Conservation (phyloP, 2,797 vertebrate species). For the Echiichthys vipera region DNA sequence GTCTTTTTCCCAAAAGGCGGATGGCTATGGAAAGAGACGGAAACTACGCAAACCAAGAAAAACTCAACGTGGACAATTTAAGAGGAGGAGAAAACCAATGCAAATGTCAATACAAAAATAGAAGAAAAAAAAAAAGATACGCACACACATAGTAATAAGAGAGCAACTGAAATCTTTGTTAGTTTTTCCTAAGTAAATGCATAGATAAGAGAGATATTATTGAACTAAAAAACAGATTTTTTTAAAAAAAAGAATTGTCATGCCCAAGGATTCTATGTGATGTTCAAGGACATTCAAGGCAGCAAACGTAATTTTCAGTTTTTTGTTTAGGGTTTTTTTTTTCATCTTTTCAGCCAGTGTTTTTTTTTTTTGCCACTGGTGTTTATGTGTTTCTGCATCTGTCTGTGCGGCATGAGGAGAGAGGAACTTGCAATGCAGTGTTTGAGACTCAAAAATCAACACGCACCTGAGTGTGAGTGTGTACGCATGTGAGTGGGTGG, state of each 20-base stretch:
- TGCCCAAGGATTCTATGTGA: slow-evolving; percentile 83
- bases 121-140: slow-evolving; percentile 58
- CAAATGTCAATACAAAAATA: slow-evolving; percentile 74
- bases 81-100: slow-evolving; percentile 83
- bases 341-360: slow-evolving; percentile 73
- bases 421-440: slow-evolving; percentile 66
- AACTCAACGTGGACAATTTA: slow-evolving; percentile 80
- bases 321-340: slow-evolving; percentile 43
- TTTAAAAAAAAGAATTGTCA: slow-evolving; percentile 65
- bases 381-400: slow-evolving; percentile 72
- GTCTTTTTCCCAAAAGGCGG: slow-evolving; percentile 54
- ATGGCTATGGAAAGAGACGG: slow-evolving; percentile 47
- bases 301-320: slow-evolving; percentile 74
- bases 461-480: slow-evolving; percentile 61
- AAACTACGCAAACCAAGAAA: slow-evolving; percentile 81
- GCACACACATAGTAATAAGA: slow-evolving; percentile 83
- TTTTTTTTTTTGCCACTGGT: slow-evolving; percentile 68
- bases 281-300: slow-evolving; percentile 80
- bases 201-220: slow-evolving; percentile 81
- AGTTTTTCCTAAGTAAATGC: slow-evolving; percentile 80
- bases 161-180: slow-evolving; percentile 80
- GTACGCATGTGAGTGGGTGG: slow-evolving; percentile 67
- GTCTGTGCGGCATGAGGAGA: slow-evolving; percentile 81
- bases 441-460: slow-evolving; percentile 74
- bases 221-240: slow-evolving; percentile 66